Evolutionary conservation across 2,888 invertebrate genomes (phyloP), one percentile per base, ranked within the genome.

Genomic region (Stegana nigrithorax): DNA sequence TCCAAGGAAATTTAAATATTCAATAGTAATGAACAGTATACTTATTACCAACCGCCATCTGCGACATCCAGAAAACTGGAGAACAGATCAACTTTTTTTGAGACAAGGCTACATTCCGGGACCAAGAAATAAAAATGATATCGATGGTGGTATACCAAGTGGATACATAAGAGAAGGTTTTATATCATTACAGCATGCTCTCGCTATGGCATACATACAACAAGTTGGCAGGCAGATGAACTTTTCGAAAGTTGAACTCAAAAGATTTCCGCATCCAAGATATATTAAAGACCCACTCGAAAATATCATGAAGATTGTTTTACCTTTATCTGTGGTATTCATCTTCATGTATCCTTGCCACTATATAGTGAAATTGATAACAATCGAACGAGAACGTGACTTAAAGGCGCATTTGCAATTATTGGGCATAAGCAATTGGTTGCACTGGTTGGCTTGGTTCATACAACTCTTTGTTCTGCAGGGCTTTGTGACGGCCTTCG

Each of bases 161-260:
- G 64, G 45, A 1, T 66, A 66, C 19, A 36, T 66, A 5, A 56
- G 60, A 39, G 66, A 66, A 26, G 66, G 66, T 7, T 66, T 66
- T 4, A 17, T 66, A 8, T 44, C 51, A 2, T 12, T 66, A 19
- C 66, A 66, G 17, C 66, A 66, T 61, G 66, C 66, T 1, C 50
- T 66, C 7, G 57, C 58, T 10, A 66, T 62, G 59, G 39, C 64
- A 0, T 66, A 39, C 47, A 2, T 66, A 6, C 32, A 64, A 27
- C n/a, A 62, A 59, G 27, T 14, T 62, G 1, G 61, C 53, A 1
- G 14, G 8, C 8, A n/a, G 29, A 1, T 14, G 25, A 45, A 12
- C 2, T 5, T 8, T 19, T 42, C 4, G 36, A n/a, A 4, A n/a
- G 17, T 66, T 2, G n/a, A 32, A 36, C 50, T 66, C 58, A 8